Evolutionary conservation across 2,113 vertebrate genomes (phyloP).

Genomic region (Mesembrinibis cayennensis): DNA sequence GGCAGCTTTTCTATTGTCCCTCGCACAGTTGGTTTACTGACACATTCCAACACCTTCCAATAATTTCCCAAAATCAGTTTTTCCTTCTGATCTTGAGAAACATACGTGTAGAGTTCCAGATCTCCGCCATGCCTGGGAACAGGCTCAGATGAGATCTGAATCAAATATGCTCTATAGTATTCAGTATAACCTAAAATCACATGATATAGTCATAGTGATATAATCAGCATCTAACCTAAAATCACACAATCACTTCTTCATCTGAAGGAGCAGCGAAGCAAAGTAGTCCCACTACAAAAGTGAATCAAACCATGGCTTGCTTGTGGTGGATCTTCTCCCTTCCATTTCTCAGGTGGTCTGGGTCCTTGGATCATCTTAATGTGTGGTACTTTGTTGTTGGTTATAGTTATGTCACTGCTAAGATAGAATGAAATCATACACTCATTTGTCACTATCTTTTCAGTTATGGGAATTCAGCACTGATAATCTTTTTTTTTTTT

Average conservation of each 20-base stretch:
- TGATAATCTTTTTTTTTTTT: neutral
- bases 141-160: neutral
- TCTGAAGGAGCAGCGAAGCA: neutral
- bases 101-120: neutral
- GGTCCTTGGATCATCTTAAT: neutral
- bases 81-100: neutral
- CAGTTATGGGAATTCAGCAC: neutral
- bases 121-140: neutral
- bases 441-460: neutral
- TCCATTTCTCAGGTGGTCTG: neutral
- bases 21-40: accelerated
- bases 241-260: neutral
- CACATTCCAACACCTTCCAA: neutral
- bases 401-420: neutral
- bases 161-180: neutral
- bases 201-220: neutral
- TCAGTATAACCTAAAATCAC: neutral
- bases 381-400: neutral
- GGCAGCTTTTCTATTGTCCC: neutral
- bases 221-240: neutral
- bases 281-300: neutral
- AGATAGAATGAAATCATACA: neutral
- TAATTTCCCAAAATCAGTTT: neutral
- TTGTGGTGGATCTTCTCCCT: neutral
- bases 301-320: neutral